Conservation (phyloP, 30 jellyfish, hydroid and myxozoan species). For the Pseudorhiza aurosa region DNA sequence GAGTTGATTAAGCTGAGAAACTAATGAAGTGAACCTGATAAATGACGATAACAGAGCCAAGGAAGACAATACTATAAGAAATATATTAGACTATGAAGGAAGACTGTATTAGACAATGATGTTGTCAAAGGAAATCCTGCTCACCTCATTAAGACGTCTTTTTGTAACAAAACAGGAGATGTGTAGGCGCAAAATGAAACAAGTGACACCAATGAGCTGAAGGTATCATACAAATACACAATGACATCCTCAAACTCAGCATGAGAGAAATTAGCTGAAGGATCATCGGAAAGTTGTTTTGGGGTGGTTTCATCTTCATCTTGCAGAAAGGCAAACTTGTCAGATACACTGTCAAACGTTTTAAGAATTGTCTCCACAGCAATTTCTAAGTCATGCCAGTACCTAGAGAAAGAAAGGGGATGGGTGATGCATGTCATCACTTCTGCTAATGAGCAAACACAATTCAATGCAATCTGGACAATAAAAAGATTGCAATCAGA, state of each 20-base stretch:
- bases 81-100: no score
- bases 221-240: constrained; percentile 54
- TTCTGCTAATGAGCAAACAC: no score
- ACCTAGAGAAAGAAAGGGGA: constrained; percentile 51
- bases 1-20: no score
- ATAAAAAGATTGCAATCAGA: no score
- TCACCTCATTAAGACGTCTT: constrained; percentile 1
- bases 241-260: constrained; percentile 49
- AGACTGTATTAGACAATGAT: no score
- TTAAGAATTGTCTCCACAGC: constrained; percentile 61
- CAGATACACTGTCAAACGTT: constrained; percentile 50
- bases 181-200: constrained; percentile 24
- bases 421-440: no score
- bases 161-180: background rate
- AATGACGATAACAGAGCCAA: no score
- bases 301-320: constrained; percentile 23
- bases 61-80: no score
- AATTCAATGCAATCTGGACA: no score
- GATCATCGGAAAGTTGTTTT: background rate
- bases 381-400: constrained; percentile 66
- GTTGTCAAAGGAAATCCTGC: background rate
- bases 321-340: constrained; percentile 16
- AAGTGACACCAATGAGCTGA: constrained; percentile 37
- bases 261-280: constrained; percentile 4
- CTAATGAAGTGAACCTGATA: no score